Conservation (phyloP, 2,797 vertebrate genomes). For the Hoplostethus atlanticus region DNA sequence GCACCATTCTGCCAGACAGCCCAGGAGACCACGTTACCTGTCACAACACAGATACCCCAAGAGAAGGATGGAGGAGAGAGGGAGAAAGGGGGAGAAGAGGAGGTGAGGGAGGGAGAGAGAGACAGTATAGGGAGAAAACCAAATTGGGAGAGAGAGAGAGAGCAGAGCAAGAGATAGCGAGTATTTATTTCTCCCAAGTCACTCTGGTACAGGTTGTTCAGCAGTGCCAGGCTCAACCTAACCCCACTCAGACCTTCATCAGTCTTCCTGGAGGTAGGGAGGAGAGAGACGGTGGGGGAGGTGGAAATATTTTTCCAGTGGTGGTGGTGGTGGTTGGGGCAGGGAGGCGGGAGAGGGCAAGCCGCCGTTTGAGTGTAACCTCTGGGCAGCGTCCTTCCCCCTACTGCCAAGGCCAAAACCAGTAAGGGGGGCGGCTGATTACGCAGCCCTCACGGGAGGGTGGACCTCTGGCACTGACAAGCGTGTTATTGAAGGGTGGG, state of each 20-base stretch:
- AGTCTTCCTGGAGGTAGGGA: conserved; percentile 8
- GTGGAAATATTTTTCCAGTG: conserved; percentile 6
- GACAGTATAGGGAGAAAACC: neutral
- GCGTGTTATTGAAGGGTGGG: conserved; percentile 77
- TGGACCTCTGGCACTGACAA: conserved; percentile 66
- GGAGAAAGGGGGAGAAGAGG: neutral
- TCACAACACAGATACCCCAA: conserved; percentile 53
- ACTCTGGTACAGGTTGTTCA: conserved; percentile 29
- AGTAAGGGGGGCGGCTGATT: conserved; percentile 29
- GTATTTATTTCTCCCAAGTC: conserved; percentile 22
- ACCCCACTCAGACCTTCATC: conserved; percentile 26
- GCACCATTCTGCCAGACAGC: conserved; percentile 59
- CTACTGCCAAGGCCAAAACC: conserved; percentile 43
- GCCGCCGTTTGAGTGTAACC: conserved; percentile 9
- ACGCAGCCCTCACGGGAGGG: conserved; percentile 6
- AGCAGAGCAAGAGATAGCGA: no score
- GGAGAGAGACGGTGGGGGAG: conserved; percentile 2
- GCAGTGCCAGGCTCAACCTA: conserved; percentile 9
- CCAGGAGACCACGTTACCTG: conserved; percentile 49
- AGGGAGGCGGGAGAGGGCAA: neutral
- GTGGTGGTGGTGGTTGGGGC: neutral
- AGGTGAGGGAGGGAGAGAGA: conserved; percentile 3
- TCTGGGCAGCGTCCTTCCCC: conserved; percentile 34
- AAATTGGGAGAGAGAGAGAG: conserved; percentile 11
- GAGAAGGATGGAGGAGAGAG: conserved; percentile 29